Conservation (phyloP, 2,113 vertebrate species). For the Sinosuthora webbiana region DNA sequence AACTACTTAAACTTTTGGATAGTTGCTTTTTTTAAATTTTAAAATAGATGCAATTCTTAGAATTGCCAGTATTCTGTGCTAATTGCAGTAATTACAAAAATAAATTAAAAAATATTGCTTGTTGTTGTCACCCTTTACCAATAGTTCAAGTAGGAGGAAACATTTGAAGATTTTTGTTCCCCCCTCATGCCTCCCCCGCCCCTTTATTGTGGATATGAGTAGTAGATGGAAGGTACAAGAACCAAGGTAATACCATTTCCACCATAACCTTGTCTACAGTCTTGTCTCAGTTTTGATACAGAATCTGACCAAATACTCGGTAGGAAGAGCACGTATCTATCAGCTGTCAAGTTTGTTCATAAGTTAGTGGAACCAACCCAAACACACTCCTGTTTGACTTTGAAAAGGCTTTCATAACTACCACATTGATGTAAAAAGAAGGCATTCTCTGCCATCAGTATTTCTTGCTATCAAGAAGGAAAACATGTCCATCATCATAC, state of each 20-base stretch:
- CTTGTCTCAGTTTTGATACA: not conserved
- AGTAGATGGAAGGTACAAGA: not conserved
- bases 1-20: not conserved
- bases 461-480: not conserved
- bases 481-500: not conserved
- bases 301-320: not conserved
- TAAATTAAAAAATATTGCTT: not conserved
- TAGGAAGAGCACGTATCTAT: not conserved
- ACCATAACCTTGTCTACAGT: not conserved
- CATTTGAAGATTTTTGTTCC: not conserved
- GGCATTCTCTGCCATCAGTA: not conserved
- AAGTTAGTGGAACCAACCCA: not conserved
- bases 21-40: not conserved
- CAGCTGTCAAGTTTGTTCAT: not conserved
- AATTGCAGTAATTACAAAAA: not conserved
- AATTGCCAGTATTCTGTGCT: not conserved
- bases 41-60: not conserved
- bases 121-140: not conserved
- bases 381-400: not conserved
- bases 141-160: not conserved
- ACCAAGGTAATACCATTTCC: not conserved
- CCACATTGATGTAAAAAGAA: not conserved
- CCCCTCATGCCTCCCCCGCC: accelerated
- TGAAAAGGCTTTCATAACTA: not conserved
- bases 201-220: not conserved